Percentiles rank a stretch among this genome's conserved stretches.
phyloP scores from a whole-genome alignment of 1,140 invertebrate species.

The Ruditapes philippinarum region DNA sequence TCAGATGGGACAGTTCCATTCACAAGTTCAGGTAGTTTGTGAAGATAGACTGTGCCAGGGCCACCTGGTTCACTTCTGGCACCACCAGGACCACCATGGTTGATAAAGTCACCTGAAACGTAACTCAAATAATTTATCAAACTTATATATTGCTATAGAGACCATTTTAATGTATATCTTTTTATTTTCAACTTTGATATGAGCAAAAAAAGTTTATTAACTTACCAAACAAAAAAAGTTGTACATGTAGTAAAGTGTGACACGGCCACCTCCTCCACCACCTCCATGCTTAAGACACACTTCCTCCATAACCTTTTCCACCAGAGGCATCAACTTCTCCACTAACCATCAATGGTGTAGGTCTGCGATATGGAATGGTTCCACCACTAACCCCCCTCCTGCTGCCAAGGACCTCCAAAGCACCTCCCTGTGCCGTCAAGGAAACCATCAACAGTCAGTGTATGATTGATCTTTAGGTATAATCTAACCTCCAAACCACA shows the following conservation, averaged over 20 bases:
- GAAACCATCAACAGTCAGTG: slow-evolving; percentile 77
- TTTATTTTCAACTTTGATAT: too few species aligned
- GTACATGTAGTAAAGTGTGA: slow-evolving; percentile 78
- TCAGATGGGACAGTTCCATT: slow-evolving; percentile 37
- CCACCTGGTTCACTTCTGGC: slow-evolving; percentile 74
- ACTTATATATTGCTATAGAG: too few species aligned
- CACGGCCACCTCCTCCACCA: slow-evolving; percentile 78
- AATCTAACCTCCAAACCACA: slow-evolving; percentile 76
- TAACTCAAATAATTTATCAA: too few species aligned
- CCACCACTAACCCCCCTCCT: slow-evolving; percentile 82
- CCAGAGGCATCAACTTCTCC: slow-evolving; percentile 76
- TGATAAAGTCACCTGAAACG: slow-evolving; percentile 74
- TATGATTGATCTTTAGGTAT: slow-evolving; percentile 70
- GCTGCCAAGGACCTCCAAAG: slow-evolving; percentile 71
- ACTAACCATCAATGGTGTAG: slow-evolving; percentile 76
- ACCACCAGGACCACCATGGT: slow-evolving; percentile 74
- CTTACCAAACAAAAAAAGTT: slow-evolving; percentile 82
- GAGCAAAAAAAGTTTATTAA: too few species aligned
- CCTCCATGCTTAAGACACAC: slow-evolving; percentile 69
- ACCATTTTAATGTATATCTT: too few species aligned
- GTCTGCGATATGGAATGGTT: slow-evolving; percentile 75
- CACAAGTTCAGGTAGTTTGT: slow-evolving; percentile 70
- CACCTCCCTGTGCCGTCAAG: slow-evolving; percentile 74
- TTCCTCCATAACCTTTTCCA: slow-evolving; percentile 74
- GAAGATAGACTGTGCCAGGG: slow-evolving; percentile 79